phyloP scores from a whole-genome alignment of 1,140 invertebrate genomes.

The Heliothis subflexa region DNA sequence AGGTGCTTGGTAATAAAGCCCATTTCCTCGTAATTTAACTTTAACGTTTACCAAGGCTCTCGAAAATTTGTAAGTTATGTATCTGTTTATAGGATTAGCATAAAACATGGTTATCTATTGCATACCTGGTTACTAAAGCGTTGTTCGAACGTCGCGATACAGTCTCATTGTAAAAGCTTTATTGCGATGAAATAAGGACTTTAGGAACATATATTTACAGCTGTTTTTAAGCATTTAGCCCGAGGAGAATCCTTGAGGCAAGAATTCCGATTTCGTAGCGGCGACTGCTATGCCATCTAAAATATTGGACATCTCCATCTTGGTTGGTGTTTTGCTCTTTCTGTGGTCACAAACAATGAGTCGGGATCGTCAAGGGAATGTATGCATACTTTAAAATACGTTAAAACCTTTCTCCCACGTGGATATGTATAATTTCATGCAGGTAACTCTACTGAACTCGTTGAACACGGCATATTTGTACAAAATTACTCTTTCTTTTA shows the following conservation, averaged over 20 bases:
- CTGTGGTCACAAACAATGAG: constrained; percentile 82
- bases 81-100: constrained; percentile 79
- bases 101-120: constrained; percentile 83
- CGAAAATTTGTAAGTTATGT: constrained; percentile 83
- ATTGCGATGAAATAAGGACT: constrained; percentile 60
- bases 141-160: constrained; percentile 73
- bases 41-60: constrained; percentile 64
- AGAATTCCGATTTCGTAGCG: constrained; percentile 82
- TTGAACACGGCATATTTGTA: constrained; percentile 25
- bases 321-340: constrained; percentile 81
- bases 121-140: constrained; percentile 79
- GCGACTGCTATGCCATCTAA: constrained; percentile 85
- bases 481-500: constrained; percentile 20
- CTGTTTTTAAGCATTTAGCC: constrained; percentile 57
- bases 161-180: constrained; percentile 58
- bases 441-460: constrained; percentile 22
- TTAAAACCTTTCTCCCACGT: constrained; percentile 60
- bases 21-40: constrained; percentile 60
- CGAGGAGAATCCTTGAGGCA: constrained; percentile 69
- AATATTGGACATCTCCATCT: constrained; percentile 86
- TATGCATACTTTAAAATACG: constrained; percentile 78
- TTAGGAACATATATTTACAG: constrained; percentile 63
- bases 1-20: constrained; percentile 60
- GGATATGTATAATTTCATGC: constrained; percentile 45
- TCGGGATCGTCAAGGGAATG: constrained; percentile 81